A percentile compares a stretch with the other conserved stretches of the same genome.
phyloP scores from a whole-genome alignment of 2,888 invertebrate species.

The Cistogaster globosa region DNA sequence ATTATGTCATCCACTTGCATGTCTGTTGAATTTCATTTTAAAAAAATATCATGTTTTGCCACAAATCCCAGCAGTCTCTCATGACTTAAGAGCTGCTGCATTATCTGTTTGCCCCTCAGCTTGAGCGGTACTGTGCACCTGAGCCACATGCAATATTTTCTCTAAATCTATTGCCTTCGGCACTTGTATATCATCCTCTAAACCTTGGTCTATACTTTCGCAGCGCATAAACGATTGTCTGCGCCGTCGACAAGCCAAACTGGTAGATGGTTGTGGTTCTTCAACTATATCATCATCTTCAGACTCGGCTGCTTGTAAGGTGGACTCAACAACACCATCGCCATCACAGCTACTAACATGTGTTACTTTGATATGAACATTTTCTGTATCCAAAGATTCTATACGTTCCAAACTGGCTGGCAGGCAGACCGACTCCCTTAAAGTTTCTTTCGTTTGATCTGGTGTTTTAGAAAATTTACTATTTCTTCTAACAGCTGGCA shows the following conservation, averaged over 20 bases:
- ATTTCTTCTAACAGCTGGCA: constrained; percentile 75
- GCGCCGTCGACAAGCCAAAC: constrained; percentile 68
- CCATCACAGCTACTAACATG: constrained; percentile 50
- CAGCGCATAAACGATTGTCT: constrained; percentile 78
- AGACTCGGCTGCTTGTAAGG: constrained; percentile 7
- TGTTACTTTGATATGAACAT: constrained; percentile 73
- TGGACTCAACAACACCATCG: constrained; percentile 4
- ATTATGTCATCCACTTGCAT: constrained; percentile 36
- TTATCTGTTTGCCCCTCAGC: background rate
- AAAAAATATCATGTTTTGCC: constrained; percentile 56
- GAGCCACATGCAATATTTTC: constrained; percentile 55
- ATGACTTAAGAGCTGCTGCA: constrained; percentile 5
- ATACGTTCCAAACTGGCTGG: constrained; percentile 75
- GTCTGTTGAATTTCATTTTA: constrained; percentile 28
- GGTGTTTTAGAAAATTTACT: constrained; percentile 62
- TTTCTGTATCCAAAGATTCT: constrained; percentile 77
- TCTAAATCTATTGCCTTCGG: constrained; percentile 27
- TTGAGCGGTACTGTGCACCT: constrained; percentile 45
- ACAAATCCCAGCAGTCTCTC: constrained; percentile 37
- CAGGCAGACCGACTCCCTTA: constrained; percentile 1
- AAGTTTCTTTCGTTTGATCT: background rate
- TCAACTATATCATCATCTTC: constrained; percentile 50
- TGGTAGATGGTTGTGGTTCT: constrained; percentile 34
- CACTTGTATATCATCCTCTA: constrained; percentile 75
- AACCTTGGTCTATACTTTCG: constrained; percentile 79